phyloP scores from a whole-genome alignment of 92 coral and sea anemone genomes.

The Paramuricea clavata region DNA sequence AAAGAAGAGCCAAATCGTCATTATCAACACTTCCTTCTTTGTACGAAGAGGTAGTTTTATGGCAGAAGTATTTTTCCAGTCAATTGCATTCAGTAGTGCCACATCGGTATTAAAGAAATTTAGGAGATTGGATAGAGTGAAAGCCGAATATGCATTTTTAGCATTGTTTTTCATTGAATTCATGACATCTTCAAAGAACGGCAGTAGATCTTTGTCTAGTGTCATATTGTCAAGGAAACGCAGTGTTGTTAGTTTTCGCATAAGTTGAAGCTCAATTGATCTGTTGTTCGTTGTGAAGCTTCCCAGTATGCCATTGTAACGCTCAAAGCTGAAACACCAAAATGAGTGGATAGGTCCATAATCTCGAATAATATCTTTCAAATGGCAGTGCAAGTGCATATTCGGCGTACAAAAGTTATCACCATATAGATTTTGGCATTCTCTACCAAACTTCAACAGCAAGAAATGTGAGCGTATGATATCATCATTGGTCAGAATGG shows the following conservation, averaged over 20 bases:
- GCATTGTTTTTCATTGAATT: neutral
- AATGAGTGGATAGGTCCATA: slow-evolving; percentile 31
- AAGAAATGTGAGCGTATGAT: neutral
- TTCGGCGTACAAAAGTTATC: slow-evolving; percentile 4
- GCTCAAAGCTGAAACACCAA: slow-evolving; percentile 56
- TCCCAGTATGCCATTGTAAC: slow-evolving; percentile 14
- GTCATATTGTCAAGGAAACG: neutral
- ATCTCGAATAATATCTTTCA: slow-evolving; percentile 1
- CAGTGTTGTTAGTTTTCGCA: slow-evolving; percentile 12
- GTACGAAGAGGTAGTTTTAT: slow-evolving; percentile 2
- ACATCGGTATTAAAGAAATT: neutral
- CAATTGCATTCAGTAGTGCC: neutral
- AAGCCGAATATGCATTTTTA: neutral
- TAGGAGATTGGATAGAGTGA: neutral
- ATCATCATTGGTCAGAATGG: slow-evolving; percentile 1
- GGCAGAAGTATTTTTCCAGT: slow-evolving; percentile 4
- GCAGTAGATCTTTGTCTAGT: slow-evolving; percentile 6
- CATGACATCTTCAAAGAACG: neutral
- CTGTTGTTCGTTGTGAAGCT: slow-evolving; percentile 31
- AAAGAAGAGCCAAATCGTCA: slow-evolving; percentile 24
- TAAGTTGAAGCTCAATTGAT: slow-evolving; percentile 39
- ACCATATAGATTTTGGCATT: slow-evolving; percentile 1
- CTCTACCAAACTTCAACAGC: slow-evolving; percentile 20
- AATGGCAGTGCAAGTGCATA: slow-evolving; percentile 42
- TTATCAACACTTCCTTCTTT: slow-evolving; percentile 39